Evolutionary conservation across 2,113 vertebrate species (phyloP), one percentile per base, ranked within the genome.

Genomic region (Scartelaos histophorus): DNA sequence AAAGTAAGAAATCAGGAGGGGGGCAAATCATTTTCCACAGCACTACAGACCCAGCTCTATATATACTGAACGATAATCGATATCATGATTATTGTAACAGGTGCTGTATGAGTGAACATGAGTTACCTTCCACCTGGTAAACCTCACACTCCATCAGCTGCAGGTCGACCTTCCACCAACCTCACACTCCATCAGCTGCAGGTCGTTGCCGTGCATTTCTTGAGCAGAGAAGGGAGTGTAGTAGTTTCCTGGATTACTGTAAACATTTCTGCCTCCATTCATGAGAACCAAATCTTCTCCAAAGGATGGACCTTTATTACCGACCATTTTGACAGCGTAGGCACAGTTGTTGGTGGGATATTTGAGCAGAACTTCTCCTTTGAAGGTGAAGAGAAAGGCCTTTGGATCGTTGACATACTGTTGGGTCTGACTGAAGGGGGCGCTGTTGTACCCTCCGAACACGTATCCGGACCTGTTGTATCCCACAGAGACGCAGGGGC

Each of bases 371-470:
- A 68, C 70, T 35, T 38, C 56, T 22, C 64, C 74, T 11, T 17
- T 85, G 17, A 91, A 81, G 12, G 82, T 89, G 51, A 90, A 92
- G 38, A 93, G 79, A 70, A 93, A 93, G 0, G 91, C 90, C 69
- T 80, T 51, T 1, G 83, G 73, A 77, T 93, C 92, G 0, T 5
- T 0, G 15, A 78, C 35, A 2, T 74, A 70, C 22, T 49, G 17
- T 2, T 35, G 70, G 16, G 84, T 68, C 71, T 89, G 90, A 76
- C 4, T 24, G 49, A 83, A 82, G n/a, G 76, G 35, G 53, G 68
- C 51, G 43, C 67, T 76, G 54, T 80, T 90, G 75, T 83, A 91
- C 1, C 82, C 91, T 74, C 92, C 92, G 70, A 91, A 93, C 61
- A 93, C 70, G 61, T 46, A 82, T 1, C 91, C 90, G 0, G 87